Evolutionary conservation across 2,797 vertebrate genomes (phyloP), one percentile per base, ranked within the genome.

Genomic region (Intellagama lesueurii): DNA sequence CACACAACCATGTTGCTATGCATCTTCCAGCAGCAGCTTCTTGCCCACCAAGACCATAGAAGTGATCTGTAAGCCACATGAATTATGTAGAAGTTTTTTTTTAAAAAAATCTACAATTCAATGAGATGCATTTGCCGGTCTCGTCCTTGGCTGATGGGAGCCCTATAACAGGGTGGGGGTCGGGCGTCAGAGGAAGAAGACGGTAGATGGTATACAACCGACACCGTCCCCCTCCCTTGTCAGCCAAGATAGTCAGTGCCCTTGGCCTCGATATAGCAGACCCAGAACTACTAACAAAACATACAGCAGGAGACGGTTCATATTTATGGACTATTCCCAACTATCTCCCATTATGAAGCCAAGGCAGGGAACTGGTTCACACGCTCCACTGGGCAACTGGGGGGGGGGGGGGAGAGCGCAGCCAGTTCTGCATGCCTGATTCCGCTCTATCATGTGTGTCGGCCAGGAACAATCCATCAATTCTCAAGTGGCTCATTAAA

Each of bases 101-200:
- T 0, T 26, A 76, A 80, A 11, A n/a, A n/a, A 28, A 88, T 88
- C 60, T 88, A 40, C 81, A 88, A 88, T 88, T 88, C 87, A 83
- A 75, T 83, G 72, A 76, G 80, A 30, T 47, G 11, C 6, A 11
- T 44, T 75, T 82, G n/a, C 35, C 68, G 49, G 40, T 40, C 19
- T 32, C 4, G 70, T 70, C 40, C 30, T 76, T 28, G 12, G 77
- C 80, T 0, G 56, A 35, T 72, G 66, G 11, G 14, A 85, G 14
- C n/a, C 26, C 1, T 9, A 2, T 44, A 68, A 32, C 9, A 26
- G 16, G 14, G 28, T 7, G 24, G 56, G 60, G 16, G 26, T 19
- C 4, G n/a, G 11, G 30, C 1, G 5, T 47, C 17, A 49, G 60
- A 76, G 56, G 70, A 47, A 47, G 1, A 60, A 28, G 1, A 52